Base-by-base conservation (phyloP, 1,140 invertebrate species). In the Coelopa frigida region DNA sequence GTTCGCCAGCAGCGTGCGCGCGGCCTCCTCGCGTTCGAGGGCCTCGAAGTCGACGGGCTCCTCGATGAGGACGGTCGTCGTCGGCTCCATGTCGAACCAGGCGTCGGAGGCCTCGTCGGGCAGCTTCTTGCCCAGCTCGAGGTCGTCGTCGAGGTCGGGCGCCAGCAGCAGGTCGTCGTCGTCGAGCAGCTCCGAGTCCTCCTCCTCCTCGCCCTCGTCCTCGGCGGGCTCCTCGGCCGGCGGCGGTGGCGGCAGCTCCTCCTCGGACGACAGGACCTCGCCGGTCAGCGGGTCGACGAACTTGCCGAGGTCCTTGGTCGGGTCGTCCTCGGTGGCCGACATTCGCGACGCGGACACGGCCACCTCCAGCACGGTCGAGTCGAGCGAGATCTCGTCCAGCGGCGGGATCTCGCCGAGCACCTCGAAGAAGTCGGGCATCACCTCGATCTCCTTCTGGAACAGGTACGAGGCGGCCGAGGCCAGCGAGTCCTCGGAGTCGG, bases 281-380 rank as follows among this genome's bases (percentile, higher is more conserved):
- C 50, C 50, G 0, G 50, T 52, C 10, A 52, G 17, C 2, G 46
- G 46, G 26, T 52, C 26, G 7, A 52, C 50, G 42, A 52, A 52
- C 1, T 8, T 11, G 2, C 50, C 50, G 10, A 21, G 5, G 42
- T 52, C 46, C 32, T 6, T 5, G 0, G 15, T 27, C 6, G 23
- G 14, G 23, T 12, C 3, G 0, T 26, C 12, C 5, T 24, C 10
- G 22, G 51, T 21, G 51, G 31, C 38, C 38, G 37, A 38, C 36
- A 46, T 53, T n/a, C n/a, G n/a, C n/a, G n/a, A n/a, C n/a, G n/a
- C n/a, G n/a, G n/a, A n/a, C n/a, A n/a, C n/a, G n/a, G n/a, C n/a
- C n/a, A n/a, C n/a, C n/a, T n/a, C n/a, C n/a, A n/a, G n/a, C n/a
- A n/a, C n/a, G 2, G 17, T 12, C 3, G 17, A 8, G 4, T 29